A percentile compares a stretch with the other conserved stretches of the same genome.
phyloP scores from a whole-genome alignment of 1,140 invertebrate species.

The Microvelia longipes region DNA sequence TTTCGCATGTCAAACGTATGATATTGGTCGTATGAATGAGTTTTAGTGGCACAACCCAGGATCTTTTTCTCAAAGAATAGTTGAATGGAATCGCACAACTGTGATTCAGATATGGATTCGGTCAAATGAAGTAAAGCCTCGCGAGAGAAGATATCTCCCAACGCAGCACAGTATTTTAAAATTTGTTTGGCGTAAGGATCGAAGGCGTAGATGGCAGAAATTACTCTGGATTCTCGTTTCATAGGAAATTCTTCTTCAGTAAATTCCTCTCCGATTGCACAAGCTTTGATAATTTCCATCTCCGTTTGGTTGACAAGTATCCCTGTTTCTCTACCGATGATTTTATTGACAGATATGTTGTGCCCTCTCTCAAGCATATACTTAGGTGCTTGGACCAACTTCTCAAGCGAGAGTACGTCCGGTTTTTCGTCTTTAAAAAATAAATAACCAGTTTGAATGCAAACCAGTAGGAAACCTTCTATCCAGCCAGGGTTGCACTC shows the following conservation, averaged over 20 bases:
- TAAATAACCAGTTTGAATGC: conserved; percentile 34
- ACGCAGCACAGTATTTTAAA: background rate
- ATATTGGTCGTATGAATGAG: background rate
- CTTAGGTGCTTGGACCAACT: background rate
- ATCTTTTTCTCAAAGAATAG: background rate
- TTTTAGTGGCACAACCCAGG: background rate
- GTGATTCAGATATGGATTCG: background rate
- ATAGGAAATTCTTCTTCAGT: background rate
- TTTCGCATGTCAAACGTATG: background rate
- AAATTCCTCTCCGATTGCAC: background rate
- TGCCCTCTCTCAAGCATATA: background rate
- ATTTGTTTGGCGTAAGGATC: background rate
- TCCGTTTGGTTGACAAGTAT: background rate
- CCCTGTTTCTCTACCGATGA: background rate
- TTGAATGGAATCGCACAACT: background rate
- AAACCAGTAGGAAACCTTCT: conserved; percentile 41
- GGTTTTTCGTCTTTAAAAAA: background rate
- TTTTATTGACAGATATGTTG: background rate
- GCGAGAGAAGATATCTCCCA: background rate
- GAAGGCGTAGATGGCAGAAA: background rate
- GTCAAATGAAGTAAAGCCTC: background rate
- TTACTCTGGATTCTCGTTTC: background rate
- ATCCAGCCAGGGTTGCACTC: conserved; percentile 48
- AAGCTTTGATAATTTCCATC: background rate
- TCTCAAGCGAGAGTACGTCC: background rate